Evolutionary conservation across 1,140 invertebrate species (phyloP).

Genomic region (Drosophila kanapiae): DNA sequence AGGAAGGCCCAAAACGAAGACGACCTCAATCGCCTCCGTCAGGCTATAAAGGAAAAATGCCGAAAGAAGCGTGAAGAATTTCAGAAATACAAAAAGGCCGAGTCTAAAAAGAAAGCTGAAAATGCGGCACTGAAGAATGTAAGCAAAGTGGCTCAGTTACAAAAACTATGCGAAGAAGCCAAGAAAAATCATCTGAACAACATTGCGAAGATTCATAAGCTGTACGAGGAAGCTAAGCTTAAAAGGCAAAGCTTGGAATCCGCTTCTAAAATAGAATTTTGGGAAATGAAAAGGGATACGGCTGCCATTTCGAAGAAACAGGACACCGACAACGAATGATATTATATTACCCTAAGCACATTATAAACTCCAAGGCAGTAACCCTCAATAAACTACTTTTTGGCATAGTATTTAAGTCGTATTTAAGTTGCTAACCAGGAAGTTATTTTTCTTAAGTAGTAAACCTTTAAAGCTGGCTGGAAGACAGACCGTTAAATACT

Average conservation of each 20-base stretch:
- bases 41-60: constrained; percentile 11
- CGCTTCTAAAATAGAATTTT: no score
- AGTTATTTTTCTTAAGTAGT: not conserved
- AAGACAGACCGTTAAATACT: constrained; percentile 15
- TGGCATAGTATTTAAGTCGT: not conserved
- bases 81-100: not conserved
- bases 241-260: not conserved
- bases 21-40: not conserved
- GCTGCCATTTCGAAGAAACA: no score
- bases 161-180: not conserved
- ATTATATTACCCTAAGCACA: no score
- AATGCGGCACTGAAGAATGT: not conserved
- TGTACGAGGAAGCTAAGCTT: not conserved
- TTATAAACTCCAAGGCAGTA: no score
- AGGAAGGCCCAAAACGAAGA: no score
- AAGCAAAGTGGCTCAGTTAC: not conserved
- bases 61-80: not conserved
- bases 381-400: no score
- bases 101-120: not conserved
- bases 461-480: constrained; percentile 6
- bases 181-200: not conserved
- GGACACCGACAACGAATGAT: no score
- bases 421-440: no score
- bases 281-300: no score
- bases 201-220: not conserved